Conservation (phyloP, 1,140 invertebrate genomes). For the Hypothenemus hampei region DNA sequence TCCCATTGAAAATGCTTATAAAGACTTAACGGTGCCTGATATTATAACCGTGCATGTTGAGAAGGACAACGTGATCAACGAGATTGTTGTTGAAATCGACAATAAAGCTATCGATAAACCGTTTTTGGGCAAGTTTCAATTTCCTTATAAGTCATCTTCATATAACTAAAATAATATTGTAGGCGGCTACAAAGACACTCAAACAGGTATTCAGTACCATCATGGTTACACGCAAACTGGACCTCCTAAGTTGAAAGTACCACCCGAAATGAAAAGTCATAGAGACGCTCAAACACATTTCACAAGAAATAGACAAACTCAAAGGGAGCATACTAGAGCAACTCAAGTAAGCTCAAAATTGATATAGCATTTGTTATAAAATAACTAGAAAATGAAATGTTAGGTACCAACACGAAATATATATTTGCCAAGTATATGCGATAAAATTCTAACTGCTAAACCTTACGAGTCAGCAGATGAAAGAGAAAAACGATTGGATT, state of each 20-base stretch:
- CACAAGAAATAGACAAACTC: constrained; percentile 44
- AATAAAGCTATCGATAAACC: constrained; percentile 55
- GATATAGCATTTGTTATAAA: not conserved
- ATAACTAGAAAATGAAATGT: not conserved
- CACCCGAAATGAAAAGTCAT: constrained; percentile 50
- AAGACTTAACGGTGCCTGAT: constrained; percentile 45
- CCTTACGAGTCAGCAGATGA: constrained; percentile 54
- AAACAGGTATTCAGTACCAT: constrained; percentile 54
- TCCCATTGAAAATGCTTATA: constrained; percentile 35
- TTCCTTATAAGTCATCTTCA: not conserved
- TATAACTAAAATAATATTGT: not conserved
- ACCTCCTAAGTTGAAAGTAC: constrained; percentile 49
- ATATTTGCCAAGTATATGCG: constrained; percentile 54
- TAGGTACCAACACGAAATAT: constrained; percentile 49
- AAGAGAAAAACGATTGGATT: constrained; percentile 47
- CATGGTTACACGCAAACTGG: constrained; percentile 62
- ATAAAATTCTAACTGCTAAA: constrained; percentile 52
- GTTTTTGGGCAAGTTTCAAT: constrained; percentile 45
- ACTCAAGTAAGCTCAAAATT: constrained; percentile 43
- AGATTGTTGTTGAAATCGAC: constrained; percentile 56
- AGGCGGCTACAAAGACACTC: constrained; percentile 55
- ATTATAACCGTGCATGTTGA: constrained; percentile 51
- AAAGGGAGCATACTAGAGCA: constrained; percentile 48
- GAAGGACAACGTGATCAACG: constrained; percentile 44
- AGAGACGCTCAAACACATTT: constrained; percentile 57